A percentile compares a stretch with the other conserved stretches of the same genome.
Conservation (phyloP, 1,140 invertebrate genomes). For the Acromyrmex heyeri region DNA sequence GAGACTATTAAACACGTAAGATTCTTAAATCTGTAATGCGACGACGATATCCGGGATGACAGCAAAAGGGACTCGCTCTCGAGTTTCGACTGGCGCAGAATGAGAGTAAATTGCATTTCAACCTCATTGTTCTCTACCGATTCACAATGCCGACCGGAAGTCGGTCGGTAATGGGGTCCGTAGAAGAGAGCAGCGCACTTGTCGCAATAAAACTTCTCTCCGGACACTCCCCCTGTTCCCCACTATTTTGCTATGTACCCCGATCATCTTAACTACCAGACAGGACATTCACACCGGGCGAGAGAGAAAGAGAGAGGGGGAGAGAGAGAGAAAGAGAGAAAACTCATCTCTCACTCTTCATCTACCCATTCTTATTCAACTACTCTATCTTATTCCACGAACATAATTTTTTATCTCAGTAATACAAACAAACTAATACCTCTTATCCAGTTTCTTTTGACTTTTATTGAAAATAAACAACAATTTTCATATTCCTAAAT, state of each 20-base stretch:
- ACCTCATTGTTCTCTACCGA: slow-evolving; percentile 73
- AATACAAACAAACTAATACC: slow-evolving; percentile 23
- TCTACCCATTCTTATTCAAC: slow-evolving; percentile 30
- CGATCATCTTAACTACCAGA: slow-evolving; percentile 77
- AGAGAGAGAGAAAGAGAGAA: slow-evolving; percentile 17
- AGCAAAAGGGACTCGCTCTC: slow-evolving; percentile 48
- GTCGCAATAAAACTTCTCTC: slow-evolving; percentile 83
- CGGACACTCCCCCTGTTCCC: slow-evolving; percentile 55
- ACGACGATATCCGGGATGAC: slow-evolving; percentile 10
- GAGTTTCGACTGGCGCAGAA: slow-evolving; percentile 64
- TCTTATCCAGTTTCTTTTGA: background rate
- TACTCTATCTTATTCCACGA: slow-evolving; percentile 49
- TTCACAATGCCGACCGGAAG: slow-evolving; percentile 80
- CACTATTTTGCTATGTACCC: slow-evolving; percentile 35
- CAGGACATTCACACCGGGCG: slow-evolving; percentile 78
- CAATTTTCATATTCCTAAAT: background rate
- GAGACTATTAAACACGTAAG: slow-evolving; percentile 14
- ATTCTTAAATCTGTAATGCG: slow-evolving; percentile 15
- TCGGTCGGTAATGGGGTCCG: slow-evolving; percentile 79
- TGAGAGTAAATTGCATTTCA: slow-evolving; percentile 78
- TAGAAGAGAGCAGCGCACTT: slow-evolving; percentile 84
- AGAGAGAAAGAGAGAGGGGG: slow-evolving; percentile 46
- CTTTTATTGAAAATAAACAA: background rate
- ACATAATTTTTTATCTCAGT: slow-evolving; percentile 68
- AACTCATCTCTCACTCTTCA: slow-evolving; percentile 38